A percentile compares a stretch with the other conserved stretches of the same genome.
Evolutionary conservation across 1,140 invertebrate genomes (phyloP).

Genomic region (Megalopta genalis): DNA sequence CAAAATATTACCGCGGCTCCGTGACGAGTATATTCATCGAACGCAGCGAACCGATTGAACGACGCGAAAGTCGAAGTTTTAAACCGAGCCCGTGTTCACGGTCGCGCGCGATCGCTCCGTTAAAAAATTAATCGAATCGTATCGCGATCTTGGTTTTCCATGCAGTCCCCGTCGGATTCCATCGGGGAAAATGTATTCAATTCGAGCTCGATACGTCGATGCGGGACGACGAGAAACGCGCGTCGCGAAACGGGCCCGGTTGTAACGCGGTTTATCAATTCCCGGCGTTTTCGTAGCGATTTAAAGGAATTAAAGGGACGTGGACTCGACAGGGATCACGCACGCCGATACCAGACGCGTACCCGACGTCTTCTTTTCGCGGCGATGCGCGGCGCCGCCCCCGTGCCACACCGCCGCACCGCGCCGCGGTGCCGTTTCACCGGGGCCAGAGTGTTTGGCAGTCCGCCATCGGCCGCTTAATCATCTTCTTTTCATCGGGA

Average conservation of each 20-base stretch:
- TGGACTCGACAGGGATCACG: slow-evolving; percentile 28
- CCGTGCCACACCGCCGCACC: background rate
- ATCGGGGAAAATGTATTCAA: background rate
- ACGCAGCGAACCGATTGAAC: too few species aligned
- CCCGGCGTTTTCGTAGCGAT: slow-evolving; percentile 18
- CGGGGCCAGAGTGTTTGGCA: slow-evolving; percentile 28
- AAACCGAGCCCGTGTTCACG: too few species aligned
- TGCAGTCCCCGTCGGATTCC: too few species aligned
- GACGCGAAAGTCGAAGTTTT: too few species aligned
- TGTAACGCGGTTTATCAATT: background rate
- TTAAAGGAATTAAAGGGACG: slow-evolving; percentile 34
- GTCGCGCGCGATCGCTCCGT: too few species aligned
- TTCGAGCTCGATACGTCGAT: background rate
- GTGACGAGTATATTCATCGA: too few species aligned
- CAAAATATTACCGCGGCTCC: too few species aligned
- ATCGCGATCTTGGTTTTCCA: too few species aligned
- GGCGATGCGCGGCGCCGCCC: slow-evolving; percentile 9
- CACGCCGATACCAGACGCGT: slow-evolving; percentile 30
- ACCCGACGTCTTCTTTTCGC: slow-evolving; percentile 35
- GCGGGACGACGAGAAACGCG: too few species aligned
- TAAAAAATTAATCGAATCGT: too few species aligned
- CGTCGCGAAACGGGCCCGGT: background rate
- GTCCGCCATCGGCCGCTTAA: slow-evolving; percentile 37
- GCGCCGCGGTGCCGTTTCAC: too few species aligned
- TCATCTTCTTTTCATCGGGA: slow-evolving; percentile 43